Percentiles rank a stretch among this genome's conserved stretches.
Conservation (phyloP, 2,113 vertebrate genomes). For the Pseudorhombus dupliciocellatus region DNA sequence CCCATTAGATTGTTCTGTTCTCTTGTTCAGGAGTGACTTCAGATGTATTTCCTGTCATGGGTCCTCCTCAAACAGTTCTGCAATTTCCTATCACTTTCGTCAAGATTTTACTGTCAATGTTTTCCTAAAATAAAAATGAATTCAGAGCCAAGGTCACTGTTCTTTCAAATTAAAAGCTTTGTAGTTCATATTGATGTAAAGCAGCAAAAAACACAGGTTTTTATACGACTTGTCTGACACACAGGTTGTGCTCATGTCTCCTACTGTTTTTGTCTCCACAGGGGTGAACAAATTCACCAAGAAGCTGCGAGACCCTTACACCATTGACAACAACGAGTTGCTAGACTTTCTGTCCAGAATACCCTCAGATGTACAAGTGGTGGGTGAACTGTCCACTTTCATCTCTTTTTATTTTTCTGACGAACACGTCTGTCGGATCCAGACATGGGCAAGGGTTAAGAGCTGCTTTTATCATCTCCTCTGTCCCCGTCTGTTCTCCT, state of each 20-base stretch:
- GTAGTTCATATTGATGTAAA: too few relatives aligned
- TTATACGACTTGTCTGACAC: neutral
- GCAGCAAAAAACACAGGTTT: neutral
- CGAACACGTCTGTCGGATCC: constrained; percentile 15
- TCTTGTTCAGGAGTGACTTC: too few relatives aligned
- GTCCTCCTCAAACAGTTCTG: neutral
- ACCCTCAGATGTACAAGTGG: constrained; percentile 97
- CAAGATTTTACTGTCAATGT: too few relatives aligned
- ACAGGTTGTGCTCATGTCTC: constrained; percentile 16
- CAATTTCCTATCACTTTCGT: neutral
- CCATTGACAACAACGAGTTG: constrained; percentile 97
- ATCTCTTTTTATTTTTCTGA: constrained; percentile 20
- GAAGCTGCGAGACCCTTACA: constrained; percentile 95
- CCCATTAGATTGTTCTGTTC: too few relatives aligned
- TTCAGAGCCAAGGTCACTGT: too few relatives aligned
- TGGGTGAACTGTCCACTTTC: constrained; percentile 80
- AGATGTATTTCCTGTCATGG: neutral
- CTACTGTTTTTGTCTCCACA: constrained; percentile 69
- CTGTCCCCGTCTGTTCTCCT: constrained; percentile 13
- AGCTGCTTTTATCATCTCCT: constrained; percentile 9
- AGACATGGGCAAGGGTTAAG: constrained; percentile 16
- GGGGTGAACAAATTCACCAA: constrained; percentile 99
- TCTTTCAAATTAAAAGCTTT: too few relatives aligned
- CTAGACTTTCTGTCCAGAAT: constrained; percentile 98
- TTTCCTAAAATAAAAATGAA: too few relatives aligned